Evolutionary conservation across 2,888 invertebrate species (phyloP).

Genomic region (Dascillus cervinus): DNA sequence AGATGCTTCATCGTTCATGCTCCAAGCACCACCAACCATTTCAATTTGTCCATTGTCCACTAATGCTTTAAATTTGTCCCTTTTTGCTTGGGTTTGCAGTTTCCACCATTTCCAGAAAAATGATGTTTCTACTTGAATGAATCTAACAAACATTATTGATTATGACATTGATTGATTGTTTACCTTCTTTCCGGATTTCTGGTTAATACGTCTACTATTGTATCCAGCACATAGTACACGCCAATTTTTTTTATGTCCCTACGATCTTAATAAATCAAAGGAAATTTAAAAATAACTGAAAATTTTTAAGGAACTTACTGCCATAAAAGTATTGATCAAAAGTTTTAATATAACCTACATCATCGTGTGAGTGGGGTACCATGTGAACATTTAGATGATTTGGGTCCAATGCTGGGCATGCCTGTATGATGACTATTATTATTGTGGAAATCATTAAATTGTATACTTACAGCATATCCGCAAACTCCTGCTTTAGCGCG

Average conservation of each 20-base stretch:
- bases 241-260: constrained; percentile 65
- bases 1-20: constrained; percentile 75
- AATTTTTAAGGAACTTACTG: constrained; percentile 42
- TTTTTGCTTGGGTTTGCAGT: constrained; percentile 52
- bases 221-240: constrained; percentile 85
- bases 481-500: not conserved
- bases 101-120: constrained; percentile 82
- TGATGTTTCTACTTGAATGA: constrained; percentile 84
- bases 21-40: constrained; percentile 74
- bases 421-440: too few relatives aligned
- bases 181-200: constrained; percentile 61
- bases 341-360: constrained; percentile 86
- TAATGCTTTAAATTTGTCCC: constrained; percentile 55
- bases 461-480: not conserved
- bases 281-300: not conserved
- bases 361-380: constrained; percentile 85
- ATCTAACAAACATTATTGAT: constrained; percentile 44
- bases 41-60: constrained; percentile 68
- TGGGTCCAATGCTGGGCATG: constrained; percentile 49
- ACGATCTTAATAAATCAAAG: constrained; percentile 42
- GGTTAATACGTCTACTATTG: constrained; percentile 65
- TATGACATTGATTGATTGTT: constrained; percentile 2
- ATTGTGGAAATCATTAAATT: too few relatives aligned
- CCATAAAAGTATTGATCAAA: constrained; percentile 75
- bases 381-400: constrained; percentile 72